phyloP scores from a whole-genome alignment of 2,888 invertebrate genomes.

The Allacma fusca region DNA sequence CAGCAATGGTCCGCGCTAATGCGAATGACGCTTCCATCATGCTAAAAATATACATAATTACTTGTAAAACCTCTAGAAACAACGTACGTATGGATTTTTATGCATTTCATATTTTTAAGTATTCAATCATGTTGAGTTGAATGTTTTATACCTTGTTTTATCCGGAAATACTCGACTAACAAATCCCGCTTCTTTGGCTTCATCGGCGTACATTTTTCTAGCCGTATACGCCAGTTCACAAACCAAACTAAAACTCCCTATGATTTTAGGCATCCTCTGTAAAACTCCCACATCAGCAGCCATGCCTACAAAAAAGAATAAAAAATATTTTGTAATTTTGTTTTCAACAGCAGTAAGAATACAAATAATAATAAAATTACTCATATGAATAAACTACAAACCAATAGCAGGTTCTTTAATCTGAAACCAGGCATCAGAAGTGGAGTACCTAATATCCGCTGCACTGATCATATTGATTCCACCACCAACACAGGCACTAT shows the following conservation, averaged over 20 bases:
- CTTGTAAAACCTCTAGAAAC: too few relatives aligned
- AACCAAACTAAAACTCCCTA: conserved; percentile 86
- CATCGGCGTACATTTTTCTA: conserved; percentile 79
- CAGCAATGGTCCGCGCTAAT: conserved; percentile 81
- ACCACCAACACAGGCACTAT: conserved; percentile 89
- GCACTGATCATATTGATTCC: conserved; percentile 88
- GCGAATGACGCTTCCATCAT: conserved; percentile 77
- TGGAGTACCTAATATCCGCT: conserved; percentile 90
- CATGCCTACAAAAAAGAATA: conserved; percentile 72
- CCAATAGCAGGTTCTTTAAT: conserved; percentile 79
- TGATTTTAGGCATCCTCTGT: conserved; percentile 88
- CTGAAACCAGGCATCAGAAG: conserved; percentile 88
- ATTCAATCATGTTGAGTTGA: too few relatives aligned
- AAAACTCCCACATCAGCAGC: conserved; percentile 96
- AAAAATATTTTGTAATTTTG: background rate
- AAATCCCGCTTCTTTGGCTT: conserved; percentile 82
- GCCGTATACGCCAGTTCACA: conserved; percentile 90
- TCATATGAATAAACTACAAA: conserved; percentile 46
- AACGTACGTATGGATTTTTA: too few relatives aligned
- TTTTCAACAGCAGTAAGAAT: background rate
- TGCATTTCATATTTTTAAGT: background rate
- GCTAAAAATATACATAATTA: conserved; percentile 65
- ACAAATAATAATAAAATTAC: background rate
- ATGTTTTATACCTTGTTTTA: conserved; percentile 72
- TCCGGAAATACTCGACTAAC: conserved; percentile 79